A percentile compares a stretch with the other conserved stretches of the same genome.
Conservation (phyloP, 1,140 invertebrate genomes). For the Drosophila watanabei region DNA sequence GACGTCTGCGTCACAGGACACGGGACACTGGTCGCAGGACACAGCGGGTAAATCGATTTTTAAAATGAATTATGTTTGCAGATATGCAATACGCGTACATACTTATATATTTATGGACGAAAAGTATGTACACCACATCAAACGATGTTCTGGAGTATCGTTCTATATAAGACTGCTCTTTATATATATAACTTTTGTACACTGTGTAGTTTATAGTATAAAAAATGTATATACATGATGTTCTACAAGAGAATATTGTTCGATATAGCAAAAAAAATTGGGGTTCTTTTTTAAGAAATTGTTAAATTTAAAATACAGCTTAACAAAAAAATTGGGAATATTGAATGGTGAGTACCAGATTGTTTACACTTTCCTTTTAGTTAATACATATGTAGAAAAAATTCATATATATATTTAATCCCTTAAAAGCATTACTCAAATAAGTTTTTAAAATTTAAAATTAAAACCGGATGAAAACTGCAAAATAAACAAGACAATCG, state of each 20-base stretch:
- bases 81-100: slow-evolving; percentile 58
- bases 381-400: not conserved
- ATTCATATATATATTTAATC: no score
- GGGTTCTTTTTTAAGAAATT: not conserved
- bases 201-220: not conserved
- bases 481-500: not conserved
- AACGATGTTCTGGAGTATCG: slow-evolving; percentile 11
- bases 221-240: not conserved
- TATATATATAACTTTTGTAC: not conserved
- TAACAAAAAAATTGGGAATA: no score
- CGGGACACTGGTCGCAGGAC: slow-evolving; percentile 28
- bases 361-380: not conserved
- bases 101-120: slow-evolving; percentile 25
- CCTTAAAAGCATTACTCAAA: no score
- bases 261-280: not conserved
- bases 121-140: slow-evolving; percentile 20
- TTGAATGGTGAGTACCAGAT: no score
- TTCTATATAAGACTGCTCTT: not conserved
- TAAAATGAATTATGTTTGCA: slow-evolving; percentile 79
- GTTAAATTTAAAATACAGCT: no score
- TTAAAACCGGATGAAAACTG: no score
- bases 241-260: not conserved
- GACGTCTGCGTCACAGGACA: slow-evolving; percentile 53
- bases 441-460: no score
- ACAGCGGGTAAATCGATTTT: slow-evolving; percentile 73